Base-by-base conservation (phyloP, 2,888 invertebrate genomes). In the Chrysolina oricalcia region DNA sequence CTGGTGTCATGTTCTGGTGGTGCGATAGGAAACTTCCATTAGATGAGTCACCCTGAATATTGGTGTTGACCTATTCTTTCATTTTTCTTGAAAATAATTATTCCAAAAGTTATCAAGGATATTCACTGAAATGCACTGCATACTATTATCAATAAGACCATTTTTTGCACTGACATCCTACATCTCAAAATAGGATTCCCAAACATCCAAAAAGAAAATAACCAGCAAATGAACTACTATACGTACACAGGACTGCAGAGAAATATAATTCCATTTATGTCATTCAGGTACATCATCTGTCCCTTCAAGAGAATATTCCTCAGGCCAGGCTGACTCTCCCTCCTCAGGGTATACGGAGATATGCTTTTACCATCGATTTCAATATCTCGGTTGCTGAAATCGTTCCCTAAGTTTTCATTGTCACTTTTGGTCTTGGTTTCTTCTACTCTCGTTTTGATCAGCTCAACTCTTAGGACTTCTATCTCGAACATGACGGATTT, bases 191-290 rank as follows among this genome's bases (percentile, higher is more conserved):
- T 27, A 27, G 27, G 27, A 27, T 27, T 27, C 27, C 2, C 2
- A 5, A 27, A 35, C 35, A 8, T 35, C 8, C 35, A 35, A 35
- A 0, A 35, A 35, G 35, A 35, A 35, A 35, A 35, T 35, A 35
- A 6, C 35, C 6, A 35, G 35, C 35, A 6, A 35, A 4, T 35
- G 15, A 68, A 19, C 13, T 40, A 69, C 19, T 35, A 67, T 78
- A 91, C 94, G 92, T 88, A 97, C 95, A 97, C 90, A 0, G 97
- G 97, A 83, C 96, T 95, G 86, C 97, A 97, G 0, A 97, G 90
- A 85, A 96, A 97, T 72, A 96, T 94, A 48, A 97, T 92, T 0
- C 93, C 92, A 77, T 95, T 93, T 73, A 96, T 93, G 81, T 97
- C 96, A 48, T 93, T 92, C 13, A 97, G 90, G 83, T 93, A 93